Conservation (phyloP, 2,888 invertebrate species). For the Pandemis corylana region DNA sequence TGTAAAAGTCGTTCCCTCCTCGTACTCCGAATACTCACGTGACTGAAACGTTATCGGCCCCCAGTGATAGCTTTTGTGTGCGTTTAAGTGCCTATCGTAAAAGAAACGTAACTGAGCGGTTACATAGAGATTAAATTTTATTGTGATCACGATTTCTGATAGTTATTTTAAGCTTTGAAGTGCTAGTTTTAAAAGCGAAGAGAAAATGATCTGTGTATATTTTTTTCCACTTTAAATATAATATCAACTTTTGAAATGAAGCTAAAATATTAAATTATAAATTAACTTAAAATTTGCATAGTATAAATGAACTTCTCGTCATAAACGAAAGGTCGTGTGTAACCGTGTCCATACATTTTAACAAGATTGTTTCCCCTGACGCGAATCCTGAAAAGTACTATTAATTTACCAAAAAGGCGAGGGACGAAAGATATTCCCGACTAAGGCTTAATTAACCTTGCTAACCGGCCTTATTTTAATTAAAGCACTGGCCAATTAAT, state of each 20-base stretch:
- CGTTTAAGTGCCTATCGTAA: constrained; percentile 7
- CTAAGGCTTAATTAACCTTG: constrained; percentile 43
- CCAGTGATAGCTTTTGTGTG: constrained; percentile 18
- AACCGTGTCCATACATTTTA: constrained; percentile 14
- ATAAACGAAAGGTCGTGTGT: background rate
- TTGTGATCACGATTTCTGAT: background rate
- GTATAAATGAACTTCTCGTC: background rate
- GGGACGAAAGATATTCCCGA: constrained; percentile 31
- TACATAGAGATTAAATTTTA: constrained; percentile 9
- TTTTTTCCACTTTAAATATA: too few relatives aligned
- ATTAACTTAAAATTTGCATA: background rate
- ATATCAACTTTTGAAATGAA: too few relatives aligned
- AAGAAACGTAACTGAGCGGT: constrained; percentile 6
- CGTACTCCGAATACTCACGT: constrained; percentile 20
- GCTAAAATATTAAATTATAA: background rate
- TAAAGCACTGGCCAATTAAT: constrained; percentile 33
- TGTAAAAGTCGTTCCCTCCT: background rate
- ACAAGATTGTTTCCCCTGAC: constrained; percentile 26
- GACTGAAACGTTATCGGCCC: constrained; percentile 11
- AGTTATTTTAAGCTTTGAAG: background rate
- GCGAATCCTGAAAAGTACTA: constrained; percentile 34
- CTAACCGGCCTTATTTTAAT: constrained; percentile 36
- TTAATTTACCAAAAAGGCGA: constrained; percentile 43
- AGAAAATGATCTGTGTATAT: background rate
- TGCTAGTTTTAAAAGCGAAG: background rate